Evolutionary conservation across 2,888 invertebrate species (phyloP), one percentile per base, ranked within the genome.

Genomic region (Phoenoteleia sp.): DNA sequence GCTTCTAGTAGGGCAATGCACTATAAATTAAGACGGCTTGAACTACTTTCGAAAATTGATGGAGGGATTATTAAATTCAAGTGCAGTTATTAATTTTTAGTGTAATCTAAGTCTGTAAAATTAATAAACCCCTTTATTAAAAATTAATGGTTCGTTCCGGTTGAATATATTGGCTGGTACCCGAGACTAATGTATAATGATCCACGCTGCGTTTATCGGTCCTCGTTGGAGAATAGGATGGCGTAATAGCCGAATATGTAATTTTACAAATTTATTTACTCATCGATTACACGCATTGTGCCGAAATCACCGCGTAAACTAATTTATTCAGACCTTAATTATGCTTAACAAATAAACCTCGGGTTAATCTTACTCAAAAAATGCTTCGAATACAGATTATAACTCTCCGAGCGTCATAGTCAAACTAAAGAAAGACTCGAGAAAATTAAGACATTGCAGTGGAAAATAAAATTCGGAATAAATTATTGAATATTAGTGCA

Each of bases 171-270:
- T 49, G 25, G 25, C 47, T 23, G 45, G 29, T 36, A 71, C 13
- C 72, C 45, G 80, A 64, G 33, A 72, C 81, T 81, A 72, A 81
- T 74, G 58, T 81, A 58, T 67, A 60, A 45, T 74, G 74, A 81
- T 81, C 66, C 66, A 81, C 66, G 58, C 42, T 25, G 42, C 52
- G 52, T 81, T 66, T 66, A 81, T 74, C 81, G 74, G 71, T 54
- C 74, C 67, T 58, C 67, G 81, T 72, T 71, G 62, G 60, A 74
- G 72, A 64, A 47, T 56, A 25, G 64, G 81, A 81, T 81, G 74
- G 74, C 74, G 39, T 74, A 72, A 72, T 74, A 74, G 36, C 25
- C 39, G 66, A 45, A 52, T 36, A 29, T 74, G 67, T 52, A 47
- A 71, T 74, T 25, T 42, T 74, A 23, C 49, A 74, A 72, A 81